Evolutionary conservation across 2,888 invertebrate genomes (phyloP), one percentile per base, ranked within the genome.

Genomic region (Rhorus exstirpatorius): DNA sequence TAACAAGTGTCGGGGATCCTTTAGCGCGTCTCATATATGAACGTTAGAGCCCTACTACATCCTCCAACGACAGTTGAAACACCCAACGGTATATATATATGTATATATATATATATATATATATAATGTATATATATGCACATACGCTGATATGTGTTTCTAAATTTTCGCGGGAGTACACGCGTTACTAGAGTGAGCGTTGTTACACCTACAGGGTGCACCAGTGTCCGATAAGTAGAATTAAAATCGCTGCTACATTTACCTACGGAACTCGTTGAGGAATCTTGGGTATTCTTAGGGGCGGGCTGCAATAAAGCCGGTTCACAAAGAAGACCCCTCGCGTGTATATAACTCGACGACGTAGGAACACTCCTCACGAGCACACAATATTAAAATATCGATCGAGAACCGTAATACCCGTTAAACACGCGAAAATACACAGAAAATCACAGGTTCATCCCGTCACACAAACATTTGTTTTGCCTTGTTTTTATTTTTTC

Each of bases 281-380:
- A 38, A 12, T 41, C 60, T 19, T 8, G n/a, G n/a, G 35, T 31
- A 35, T 35, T 60, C 17, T 1, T 17, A 1, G 6, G n/a, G 17
- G 19, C 19, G 17, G 3, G 60, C 38, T 38, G 63, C 38, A 74
- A 63, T 41, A 70, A 63, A 63, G 41, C 61, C 61, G 74, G 74
- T 63, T n/a, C n/a, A n/a, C n/a, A n/a, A 19, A 24, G 24, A 53
- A 31, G 35, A 44, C 46, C 14, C 31, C 60, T 21, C 31, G 6
- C 3, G 31, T 6, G 2, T 31, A 6, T 31, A 31, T 31, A 2
- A 68, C 14, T 53, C 35, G 1, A 63, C 38, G 44, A 21, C 38
- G 46, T 31, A 19, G 21, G 31, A n/a, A 26, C 35, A 51, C 12
- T 31, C 38, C n/a, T n/a, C 3, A 17, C 17, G 19, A 31, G 21